Percentiles rank a stretch among this genome's conserved stretches.
phyloP scores from a whole-genome alignment of 2,797 vertebrate genomes.

The Spinibarbus caldwelli region DNA sequence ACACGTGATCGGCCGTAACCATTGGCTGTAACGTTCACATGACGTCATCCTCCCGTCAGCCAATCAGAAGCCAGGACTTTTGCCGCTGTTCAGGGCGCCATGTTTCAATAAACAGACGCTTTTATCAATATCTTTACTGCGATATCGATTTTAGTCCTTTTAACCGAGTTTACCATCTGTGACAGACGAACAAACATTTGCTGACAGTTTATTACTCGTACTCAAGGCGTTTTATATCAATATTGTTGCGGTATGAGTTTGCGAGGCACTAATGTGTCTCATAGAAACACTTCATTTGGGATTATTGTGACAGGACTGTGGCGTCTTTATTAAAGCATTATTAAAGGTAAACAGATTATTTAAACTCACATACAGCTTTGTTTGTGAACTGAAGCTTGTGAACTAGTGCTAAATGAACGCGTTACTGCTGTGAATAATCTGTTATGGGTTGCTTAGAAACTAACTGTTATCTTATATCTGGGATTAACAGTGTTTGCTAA shows the following conservation, averaged over 20 bases:
- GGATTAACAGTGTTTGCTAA: background rate
- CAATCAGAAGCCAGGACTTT: slow-evolving; percentile 60
- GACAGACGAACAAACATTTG: no score
- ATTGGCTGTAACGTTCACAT: slow-evolving; percentile 14
- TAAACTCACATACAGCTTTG: background rate
- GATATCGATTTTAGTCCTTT: background rate
- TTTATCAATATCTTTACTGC: background rate
- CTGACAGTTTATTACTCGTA: background rate
- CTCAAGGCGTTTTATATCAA: background rate
- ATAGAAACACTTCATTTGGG: background rate
- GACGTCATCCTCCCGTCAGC: slow-evolving; percentile 22
- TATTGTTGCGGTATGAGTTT: background rate
- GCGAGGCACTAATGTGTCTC: background rate
- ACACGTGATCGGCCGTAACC: background rate
- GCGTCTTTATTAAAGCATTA: background rate
- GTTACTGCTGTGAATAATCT: background rate
- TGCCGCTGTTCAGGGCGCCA: slow-evolving; percentile 79
- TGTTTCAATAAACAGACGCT: slow-evolving; percentile 77
- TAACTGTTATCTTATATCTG: no score
- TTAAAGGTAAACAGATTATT: slow-evolving; percentile 2
- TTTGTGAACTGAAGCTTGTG: background rate
- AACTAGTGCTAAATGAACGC: background rate
- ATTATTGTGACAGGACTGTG: background rate
- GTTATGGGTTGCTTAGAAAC: background rate
- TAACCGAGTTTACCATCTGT: background rate